phyloP scores from a whole-genome alignment of 2,113 vertebrate genomes.

The Otolemur garnettii region DNA sequence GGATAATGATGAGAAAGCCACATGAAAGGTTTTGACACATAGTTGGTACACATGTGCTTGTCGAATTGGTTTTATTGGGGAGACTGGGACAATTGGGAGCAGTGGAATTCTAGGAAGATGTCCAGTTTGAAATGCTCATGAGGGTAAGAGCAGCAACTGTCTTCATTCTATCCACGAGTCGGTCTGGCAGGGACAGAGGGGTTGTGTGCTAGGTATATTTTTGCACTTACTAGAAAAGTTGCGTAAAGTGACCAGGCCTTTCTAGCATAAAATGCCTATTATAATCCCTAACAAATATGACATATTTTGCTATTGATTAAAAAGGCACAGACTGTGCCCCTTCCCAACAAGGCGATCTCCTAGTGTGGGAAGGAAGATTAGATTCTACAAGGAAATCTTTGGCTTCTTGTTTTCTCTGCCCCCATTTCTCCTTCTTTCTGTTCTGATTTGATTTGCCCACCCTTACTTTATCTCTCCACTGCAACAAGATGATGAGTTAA shows the following conservation, averaged over 20 bases:
- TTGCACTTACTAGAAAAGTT: neutral
- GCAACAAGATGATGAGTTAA: neutral
- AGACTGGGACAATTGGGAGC: neutral
- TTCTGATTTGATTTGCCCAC: neutral
- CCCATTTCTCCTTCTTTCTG: neutral
- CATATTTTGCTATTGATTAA: neutral
- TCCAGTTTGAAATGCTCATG: neutral
- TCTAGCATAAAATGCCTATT: neutral
- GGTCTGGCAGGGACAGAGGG: neutral
- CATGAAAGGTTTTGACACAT: neutral
- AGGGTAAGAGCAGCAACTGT: neutral
- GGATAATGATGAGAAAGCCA: neutral
- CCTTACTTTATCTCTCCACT: neutral
- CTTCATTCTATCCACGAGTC: neutral
- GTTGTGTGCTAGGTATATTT: neutral
- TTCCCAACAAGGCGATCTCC: neutral
- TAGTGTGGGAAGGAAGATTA: neutral
- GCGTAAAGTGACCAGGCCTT: neutral
- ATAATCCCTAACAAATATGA: neutral
- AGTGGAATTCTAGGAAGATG: neutral
- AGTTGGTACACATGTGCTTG: neutral
- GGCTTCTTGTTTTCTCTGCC: neutral
- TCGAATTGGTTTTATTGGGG: conserved; percentile 9
- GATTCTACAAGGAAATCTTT: neutral
- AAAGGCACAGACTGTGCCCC: neutral